Percentiles rank a stretch among this genome's conserved stretches.
These are phyloP conservation scores for Arbacia lixula DNA, from an alignment of 53 echinoderm and acorn worm genomes.

Conservation along the genomic window DNA sequence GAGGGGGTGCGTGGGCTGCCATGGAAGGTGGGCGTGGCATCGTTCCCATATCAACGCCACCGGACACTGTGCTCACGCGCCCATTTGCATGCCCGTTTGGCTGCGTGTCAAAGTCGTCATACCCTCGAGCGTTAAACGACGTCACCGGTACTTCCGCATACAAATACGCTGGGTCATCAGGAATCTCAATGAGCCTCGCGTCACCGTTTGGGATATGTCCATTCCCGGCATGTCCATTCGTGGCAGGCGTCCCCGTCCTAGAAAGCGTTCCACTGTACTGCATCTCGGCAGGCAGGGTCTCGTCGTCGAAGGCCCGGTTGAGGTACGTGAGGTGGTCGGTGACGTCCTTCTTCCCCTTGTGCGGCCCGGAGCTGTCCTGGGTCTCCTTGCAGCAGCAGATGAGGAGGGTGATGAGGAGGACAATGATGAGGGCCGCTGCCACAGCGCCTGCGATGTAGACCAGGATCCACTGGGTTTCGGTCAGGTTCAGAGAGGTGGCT, in stretches of 20 bases:
- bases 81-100: slow-evolving; percentile 16
- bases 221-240: slow-evolving; percentile 30
- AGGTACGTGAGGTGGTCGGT: slow-evolving; percentile 55
- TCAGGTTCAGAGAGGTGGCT: background rate
- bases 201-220: slow-evolving; percentile 3
- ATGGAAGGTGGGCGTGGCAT: slow-evolving; percentile 7
- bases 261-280: slow-evolving; percentile 41
- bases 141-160: slow-evolving; percentile 54
- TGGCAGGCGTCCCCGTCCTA: slow-evolving; percentile 5
- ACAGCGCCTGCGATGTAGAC: slow-evolving; percentile 37
- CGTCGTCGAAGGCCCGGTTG: slow-evolving; percentile 61
- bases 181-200: slow-evolving; percentile 41
- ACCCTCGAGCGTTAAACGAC: background rate
- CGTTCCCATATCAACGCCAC: slow-evolving; percentile 18
- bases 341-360: slow-evolving; percentile 12
- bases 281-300: background rate
- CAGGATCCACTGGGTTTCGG: slow-evolving; percentile 42
- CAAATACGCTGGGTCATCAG: slow-evolving; percentile 28
- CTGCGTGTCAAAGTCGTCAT: background rate
- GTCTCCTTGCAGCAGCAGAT: slow-evolving; percentile 34
- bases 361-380: background rate
- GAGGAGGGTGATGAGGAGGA: slow-evolving; percentile 26
- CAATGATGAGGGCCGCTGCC: slow-evolving; percentile 26
- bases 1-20: slow-evolving; percentile 22
- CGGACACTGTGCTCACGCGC: slow-evolving; percentile 35